Base-by-base conservation (phyloP, 2,113 vertebrate species). In the Seriola dumerili region DNA sequence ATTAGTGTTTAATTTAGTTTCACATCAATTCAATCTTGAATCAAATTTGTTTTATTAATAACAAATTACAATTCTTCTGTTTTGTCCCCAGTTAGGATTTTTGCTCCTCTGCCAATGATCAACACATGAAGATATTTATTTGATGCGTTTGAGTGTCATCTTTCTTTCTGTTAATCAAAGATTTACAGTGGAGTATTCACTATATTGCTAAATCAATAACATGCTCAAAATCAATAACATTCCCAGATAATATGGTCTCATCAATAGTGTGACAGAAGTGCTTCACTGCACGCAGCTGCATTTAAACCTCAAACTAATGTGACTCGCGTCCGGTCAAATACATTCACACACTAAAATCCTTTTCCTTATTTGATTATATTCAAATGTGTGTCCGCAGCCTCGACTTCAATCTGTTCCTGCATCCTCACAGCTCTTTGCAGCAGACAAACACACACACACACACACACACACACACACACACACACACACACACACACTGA, bases 171-270 rank as follows among this genome's bases (percentile, higher is more conserved):
- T 76, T 87, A 72, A 81, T 88, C 67, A 59, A 7, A 88, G 84
- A 84, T 83, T 88, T 90, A 87, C 85, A 80, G 67, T 75, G 62
- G 58, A 48, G 42, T n/a, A 73, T 79, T 11, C 67, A 23, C 55
- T 65, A 14, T 42, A 57, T 72, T 80, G 77, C 76, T 67, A 62
- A 90, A 89, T 93, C 85, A 67, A 91, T 91, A 68, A 54, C 38
- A 0, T 50, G 14, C 29, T n/a, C 46, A n/a, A 21, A 85, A 89
- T 86, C 80, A 78, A 87, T 90, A 79, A 46, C 40, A 36, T 84
- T 48, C 64, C 63, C 34, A 44, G 74, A 85, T 77, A 66, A 83
- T 89, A 90, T 70, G 42, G 5, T 21, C 44, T 83, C 77, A 83
- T 87, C 76, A 48, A 81, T 80, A 64, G 23, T n/a, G 38, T 73